Conservation (phyloP, 1,140 invertebrate species). For the Luehdorfia chinensis region DNA sequence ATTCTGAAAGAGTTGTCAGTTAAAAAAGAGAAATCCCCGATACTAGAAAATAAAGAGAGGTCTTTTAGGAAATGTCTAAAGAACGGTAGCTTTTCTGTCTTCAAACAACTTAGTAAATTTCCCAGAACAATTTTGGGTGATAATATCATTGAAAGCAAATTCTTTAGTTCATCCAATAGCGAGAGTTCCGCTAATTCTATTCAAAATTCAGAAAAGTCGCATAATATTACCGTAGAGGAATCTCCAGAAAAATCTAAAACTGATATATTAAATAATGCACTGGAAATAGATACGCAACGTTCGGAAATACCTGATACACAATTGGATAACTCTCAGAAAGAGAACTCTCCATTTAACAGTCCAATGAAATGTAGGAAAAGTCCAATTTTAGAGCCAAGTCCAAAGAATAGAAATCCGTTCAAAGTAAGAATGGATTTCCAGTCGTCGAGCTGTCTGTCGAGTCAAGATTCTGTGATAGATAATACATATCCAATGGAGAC, state of each 20-base stretch:
- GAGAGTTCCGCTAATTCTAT: too few relatives aligned
- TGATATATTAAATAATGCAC: not conserved
- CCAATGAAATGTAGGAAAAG: slow-evolving; percentile 33
- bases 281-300: slow-evolving; percentile 29
- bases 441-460: slow-evolving; percentile 26
- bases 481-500: slow-evolving; percentile 52
- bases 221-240: slow-evolving; percentile 35
- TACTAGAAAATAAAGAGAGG: slow-evolving; percentile 61
- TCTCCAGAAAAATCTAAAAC: slow-evolving; percentile 33
- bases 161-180: slow-evolving; percentile 43
- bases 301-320: slow-evolving; percentile 29
- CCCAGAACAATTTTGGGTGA: slow-evolving; percentile 61
- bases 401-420: slow-evolving; percentile 35
- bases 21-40: slow-evolving; percentile 55
- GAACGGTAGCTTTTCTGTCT: slow-evolving; percentile 37
- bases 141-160: slow-evolving; percentile 67
- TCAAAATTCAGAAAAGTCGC: slow-evolving; percentile 12
- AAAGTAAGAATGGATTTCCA: slow-evolving; percentile 26
- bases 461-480: slow-evolving; percentile 53
- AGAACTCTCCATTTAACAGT: slow-evolving; percentile 38
- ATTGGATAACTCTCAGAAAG: slow-evolving; percentile 39
- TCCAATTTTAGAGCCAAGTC: slow-evolving; percentile 47
- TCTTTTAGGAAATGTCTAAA: slow-evolving; percentile 53
- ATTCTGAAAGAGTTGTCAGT: slow-evolving; percentile 17
- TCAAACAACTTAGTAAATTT: slow-evolving; percentile 64